phyloP scores from a whole-genome alignment of 2,797 vertebrate species.

The Danio choprae region DNA sequence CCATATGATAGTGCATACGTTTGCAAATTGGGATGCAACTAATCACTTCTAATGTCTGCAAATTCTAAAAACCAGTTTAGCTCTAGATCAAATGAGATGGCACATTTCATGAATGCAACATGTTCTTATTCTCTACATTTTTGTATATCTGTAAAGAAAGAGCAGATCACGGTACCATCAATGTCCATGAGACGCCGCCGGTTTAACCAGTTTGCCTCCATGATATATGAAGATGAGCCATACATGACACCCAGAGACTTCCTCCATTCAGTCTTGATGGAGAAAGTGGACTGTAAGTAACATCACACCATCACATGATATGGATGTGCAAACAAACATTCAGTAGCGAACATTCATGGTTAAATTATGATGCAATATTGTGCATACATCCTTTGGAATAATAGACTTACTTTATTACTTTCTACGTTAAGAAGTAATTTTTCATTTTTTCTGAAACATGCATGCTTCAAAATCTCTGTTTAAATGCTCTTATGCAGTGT shows the following conservation, averaged over 20 bases:
- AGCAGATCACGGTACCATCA: constrained; percentile 56
- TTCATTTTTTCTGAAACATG: neutral
- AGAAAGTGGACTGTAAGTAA: constrained; percentile 87
- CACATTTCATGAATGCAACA: neutral
- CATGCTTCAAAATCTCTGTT: neutral
- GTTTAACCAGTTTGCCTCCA: constrained; percentile 90
- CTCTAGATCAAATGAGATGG: neutral
- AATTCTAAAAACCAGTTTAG: neutral
- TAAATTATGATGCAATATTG: neutral
- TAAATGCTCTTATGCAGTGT: neutral
- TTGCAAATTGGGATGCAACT: no score
- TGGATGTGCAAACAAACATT: neutral
- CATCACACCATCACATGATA: neutral
- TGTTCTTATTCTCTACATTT: constrained; percentile 32
- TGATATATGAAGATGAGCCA: constrained; percentile 85
- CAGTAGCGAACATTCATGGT: neutral
- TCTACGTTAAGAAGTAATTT: neutral
- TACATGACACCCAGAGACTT: constrained; percentile 99
- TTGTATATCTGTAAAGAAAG: constrained; percentile 33
- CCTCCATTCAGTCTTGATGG: constrained; percentile 92
- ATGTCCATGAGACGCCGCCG: constrained; percentile 83
- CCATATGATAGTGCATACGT: no score
- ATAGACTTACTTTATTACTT: neutral
- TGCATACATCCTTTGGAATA: neutral
- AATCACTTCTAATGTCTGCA: neutral